phyloP scores from a whole-genome alignment of 2,797 vertebrate species.

The Anableps anableps region DNA sequence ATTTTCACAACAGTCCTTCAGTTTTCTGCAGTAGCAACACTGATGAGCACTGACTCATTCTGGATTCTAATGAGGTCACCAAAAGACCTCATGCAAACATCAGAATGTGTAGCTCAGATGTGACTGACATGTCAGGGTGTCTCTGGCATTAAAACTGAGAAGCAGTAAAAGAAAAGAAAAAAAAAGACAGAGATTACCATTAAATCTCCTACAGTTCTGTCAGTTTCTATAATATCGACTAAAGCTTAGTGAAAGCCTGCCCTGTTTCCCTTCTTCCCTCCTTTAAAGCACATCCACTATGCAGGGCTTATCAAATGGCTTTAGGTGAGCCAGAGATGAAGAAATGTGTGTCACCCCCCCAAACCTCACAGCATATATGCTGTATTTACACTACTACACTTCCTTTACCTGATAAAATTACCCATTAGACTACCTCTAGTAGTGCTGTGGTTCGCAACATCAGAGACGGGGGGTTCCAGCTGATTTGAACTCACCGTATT shows the following conservation, averaged over 20 bases:
- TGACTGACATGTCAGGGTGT: conserved; percentile 76
- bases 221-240: conserved; percentile 83
- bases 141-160: conserved; percentile 74
- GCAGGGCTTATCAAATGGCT: conserved; percentile 77
- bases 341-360: conserved; percentile 70
- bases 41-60: conserved; percentile 1
- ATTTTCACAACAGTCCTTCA: background rate
- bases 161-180: conserved; percentile 74
- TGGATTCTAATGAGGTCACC: conserved; percentile 6
- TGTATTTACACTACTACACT: background rate
- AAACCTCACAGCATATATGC: conserved; percentile 60
- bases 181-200: conserved; percentile 80
- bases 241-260: conserved; percentile 81
- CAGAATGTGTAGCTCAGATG: conserved; percentile 37
- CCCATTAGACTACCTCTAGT: conserved; percentile 9
- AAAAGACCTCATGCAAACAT: background rate
- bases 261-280: conserved; percentile 70
- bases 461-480: background rate
- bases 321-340: conserved; percentile 70
- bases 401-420: conserved; percentile 16
- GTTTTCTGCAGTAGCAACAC: conserved; percentile 5
- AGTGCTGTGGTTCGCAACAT: conserved; percentile 6
- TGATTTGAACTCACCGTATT: conserved; percentile 67
- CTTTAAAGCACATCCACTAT: conserved; percentile 77
- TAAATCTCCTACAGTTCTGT: conserved; percentile 76